Evolutionary conservation across 2,113 vertebrate genomes (phyloP).

Genomic region (Hydropotes inermis): DNA sequence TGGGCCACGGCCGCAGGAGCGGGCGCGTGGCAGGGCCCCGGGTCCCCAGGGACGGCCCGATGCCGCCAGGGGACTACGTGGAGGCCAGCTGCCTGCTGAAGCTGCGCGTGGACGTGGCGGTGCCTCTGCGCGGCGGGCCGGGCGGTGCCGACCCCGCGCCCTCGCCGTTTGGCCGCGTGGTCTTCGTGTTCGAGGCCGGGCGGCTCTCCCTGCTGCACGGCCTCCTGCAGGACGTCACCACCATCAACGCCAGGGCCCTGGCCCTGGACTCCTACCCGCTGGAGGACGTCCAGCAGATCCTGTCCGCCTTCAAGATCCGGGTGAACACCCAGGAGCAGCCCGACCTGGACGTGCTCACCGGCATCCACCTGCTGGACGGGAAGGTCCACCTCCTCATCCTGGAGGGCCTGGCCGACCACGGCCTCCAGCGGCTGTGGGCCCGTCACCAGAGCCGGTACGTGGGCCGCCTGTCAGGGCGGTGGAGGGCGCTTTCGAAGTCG

Average conservation of each 20-base stretch:
- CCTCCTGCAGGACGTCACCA: constrained; percentile 81
- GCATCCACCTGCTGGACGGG: constrained; percentile 88
- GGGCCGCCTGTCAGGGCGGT: rapidly evolving
- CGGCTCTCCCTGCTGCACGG: constrained; percentile 67
- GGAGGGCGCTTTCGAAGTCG: neutral
- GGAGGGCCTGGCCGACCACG: constrained; percentile 86
- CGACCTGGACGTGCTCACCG: constrained; percentile 85
- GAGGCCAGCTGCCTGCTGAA: constrained; percentile 84
- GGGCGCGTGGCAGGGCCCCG: neutral
- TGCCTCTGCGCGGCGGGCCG: constrained; percentile 55
- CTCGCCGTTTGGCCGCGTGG: constrained; percentile 80
- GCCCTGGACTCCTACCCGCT: constrained; percentile 65
- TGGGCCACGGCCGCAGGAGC: neutral
- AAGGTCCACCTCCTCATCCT: constrained; percentile 85
- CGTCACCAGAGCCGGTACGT: constrained; percentile 64
- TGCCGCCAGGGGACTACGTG: constrained; percentile 83
- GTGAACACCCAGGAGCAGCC: constrained; percentile 63
- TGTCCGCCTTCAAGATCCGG: constrained; percentile 74
- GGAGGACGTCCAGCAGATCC: constrained; percentile 58
- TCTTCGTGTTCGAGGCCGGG: constrained; percentile 81
- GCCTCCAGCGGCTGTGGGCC: constrained; percentile 84
- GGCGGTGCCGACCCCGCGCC: neutral
- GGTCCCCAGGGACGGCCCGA: neutral
- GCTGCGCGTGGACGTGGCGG: constrained; percentile 83
- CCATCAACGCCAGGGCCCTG: constrained; percentile 83